Conservation (phyloP, 2,113 vertebrate genomes). For the Hydrolagus affinis region DNA sequence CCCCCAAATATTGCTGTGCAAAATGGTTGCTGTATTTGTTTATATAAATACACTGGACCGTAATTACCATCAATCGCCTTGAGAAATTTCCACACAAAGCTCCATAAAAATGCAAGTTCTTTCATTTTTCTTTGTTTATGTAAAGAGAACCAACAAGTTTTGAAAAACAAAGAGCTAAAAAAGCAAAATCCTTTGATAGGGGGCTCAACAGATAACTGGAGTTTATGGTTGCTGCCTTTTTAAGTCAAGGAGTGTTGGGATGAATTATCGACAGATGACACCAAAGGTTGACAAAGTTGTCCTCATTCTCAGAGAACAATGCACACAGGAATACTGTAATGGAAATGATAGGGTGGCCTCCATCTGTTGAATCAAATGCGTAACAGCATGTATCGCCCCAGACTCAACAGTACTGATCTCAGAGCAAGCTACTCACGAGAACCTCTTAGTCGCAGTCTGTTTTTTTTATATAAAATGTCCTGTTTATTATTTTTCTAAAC, state of each 20-base stretch:
- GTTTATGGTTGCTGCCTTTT: neutral
- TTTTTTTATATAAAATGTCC: neutral
- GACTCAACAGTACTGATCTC: neutral
- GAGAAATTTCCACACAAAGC: too few relatives aligned
- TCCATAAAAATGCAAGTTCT: too few relatives aligned
- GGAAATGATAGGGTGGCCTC: neutral
- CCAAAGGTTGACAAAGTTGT: neutral
- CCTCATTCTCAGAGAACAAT: neutral
- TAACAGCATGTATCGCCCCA: too few relatives aligned
- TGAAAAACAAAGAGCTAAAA: neutral
- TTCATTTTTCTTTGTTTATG: too few relatives aligned
- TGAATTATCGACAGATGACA: neutral
- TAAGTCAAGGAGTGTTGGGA: neutral
- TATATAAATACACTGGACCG: too few relatives aligned
- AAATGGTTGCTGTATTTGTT: too few relatives aligned
- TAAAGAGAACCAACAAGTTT: neutral
- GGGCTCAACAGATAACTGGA: neutral
- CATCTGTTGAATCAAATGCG: neutral
- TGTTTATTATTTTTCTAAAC: slow-evolving; percentile 3
- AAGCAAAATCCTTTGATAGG: neutral
- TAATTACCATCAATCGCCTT: too few relatives aligned
- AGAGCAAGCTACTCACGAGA: neutral
- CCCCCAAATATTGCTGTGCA: too few relatives aligned
- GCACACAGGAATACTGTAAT: neutral
- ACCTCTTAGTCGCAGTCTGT: neutral